Percentiles rank a stretch among this genome's conserved stretches.
phyloP scores from a whole-genome alignment of 2,113 vertebrate species.

The Tautogolabrus adspersus region DNA sequence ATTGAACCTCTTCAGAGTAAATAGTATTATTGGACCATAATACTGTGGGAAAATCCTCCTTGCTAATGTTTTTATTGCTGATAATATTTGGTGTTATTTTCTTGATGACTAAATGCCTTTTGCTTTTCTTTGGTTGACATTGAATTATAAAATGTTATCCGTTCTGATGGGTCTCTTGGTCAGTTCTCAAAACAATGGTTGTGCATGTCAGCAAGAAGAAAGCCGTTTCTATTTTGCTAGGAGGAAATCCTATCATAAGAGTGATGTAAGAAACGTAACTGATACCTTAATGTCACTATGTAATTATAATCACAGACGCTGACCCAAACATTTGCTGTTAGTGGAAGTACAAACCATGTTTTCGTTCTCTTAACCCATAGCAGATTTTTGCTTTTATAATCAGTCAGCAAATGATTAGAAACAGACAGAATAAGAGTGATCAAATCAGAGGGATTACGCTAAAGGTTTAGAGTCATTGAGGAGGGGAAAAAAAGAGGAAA shows the following conservation, averaged over 20 bases:
- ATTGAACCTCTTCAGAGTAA: background rate
- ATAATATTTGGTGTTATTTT: constrained; percentile 12
- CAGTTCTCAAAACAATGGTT: constrained; percentile 36
- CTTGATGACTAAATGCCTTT: constrained; percentile 13
- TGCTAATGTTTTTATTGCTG: constrained; percentile 36
- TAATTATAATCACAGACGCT: constrained; percentile 69
- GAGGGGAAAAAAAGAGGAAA: constrained; percentile 32
- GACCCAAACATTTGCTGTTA: constrained; percentile 49
- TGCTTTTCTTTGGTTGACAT: constrained; percentile 29
- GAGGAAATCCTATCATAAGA: constrained; percentile 55
- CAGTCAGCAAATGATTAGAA: constrained; percentile 68
- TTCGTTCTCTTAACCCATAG: constrained; percentile 46
- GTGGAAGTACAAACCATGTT: constrained; percentile 67
- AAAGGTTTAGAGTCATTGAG: constrained; percentile 55
- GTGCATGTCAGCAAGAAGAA: constrained; percentile 37
- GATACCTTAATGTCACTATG: constrained; percentile 41
- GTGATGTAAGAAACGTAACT: constrained; percentile 52
- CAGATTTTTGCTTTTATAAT: constrained; percentile 59
- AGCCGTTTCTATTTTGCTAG: constrained; percentile 55
- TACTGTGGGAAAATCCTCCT: constrained; percentile 42
- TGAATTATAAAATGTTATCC: constrained; percentile 33
- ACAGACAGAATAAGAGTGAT: constrained; percentile 63
- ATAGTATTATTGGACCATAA: constrained; percentile 21
- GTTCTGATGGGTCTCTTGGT: constrained; percentile 32
- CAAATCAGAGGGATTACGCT: constrained; percentile 42